phyloP scores from a whole-genome alignment of 2,888 invertebrate genomes.

The Rhodophaea formosa region DNA sequence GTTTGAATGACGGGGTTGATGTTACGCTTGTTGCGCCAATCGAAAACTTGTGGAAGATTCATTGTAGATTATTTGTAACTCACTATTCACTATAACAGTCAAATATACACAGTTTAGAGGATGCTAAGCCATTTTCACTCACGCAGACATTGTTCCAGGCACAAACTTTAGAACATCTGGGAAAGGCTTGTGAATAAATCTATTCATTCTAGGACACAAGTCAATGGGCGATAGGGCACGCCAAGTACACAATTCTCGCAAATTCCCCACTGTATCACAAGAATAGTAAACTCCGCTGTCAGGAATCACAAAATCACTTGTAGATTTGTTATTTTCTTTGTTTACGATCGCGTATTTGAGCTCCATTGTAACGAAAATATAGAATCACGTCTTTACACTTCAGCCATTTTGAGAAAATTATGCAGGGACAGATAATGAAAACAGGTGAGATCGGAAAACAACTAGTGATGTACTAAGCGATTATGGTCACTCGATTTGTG shows the following conservation, averaged over 20 bases:
- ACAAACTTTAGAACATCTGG: conserved; percentile 48
- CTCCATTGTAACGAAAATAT: conserved; percentile 71
- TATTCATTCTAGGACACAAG: conserved; percentile 45
- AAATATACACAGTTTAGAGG: conserved; percentile 33
- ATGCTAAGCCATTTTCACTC: conserved; percentile 56
- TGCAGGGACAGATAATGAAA: neutral
- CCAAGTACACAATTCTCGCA: conserved; percentile 39
- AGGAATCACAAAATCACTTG: conserved; percentile 48
- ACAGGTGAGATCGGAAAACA: neutral
- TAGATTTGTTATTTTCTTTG: conserved; percentile 50
- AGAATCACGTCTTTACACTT: conserved; percentile 74
- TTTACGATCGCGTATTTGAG: conserved; percentile 54
- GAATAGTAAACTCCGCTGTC: conserved; percentile 38
- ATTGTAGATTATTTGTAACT: conserved; percentile 37
- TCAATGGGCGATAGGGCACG: conserved; percentile 43
- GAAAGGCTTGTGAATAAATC: conserved; percentile 55
- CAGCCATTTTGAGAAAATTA: conserved; percentile 74
- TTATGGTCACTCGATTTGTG: neutral
- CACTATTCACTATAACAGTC: conserved; percentile 33
- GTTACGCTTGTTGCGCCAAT: conserved; percentile 56
- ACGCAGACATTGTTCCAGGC: conserved; percentile 44
- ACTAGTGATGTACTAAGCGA: neutral
- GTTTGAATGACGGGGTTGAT: conserved; percentile 5
- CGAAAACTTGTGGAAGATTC: conserved; percentile 50
- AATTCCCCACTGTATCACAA: conserved; percentile 51